phyloP scores from a whole-genome alignment of 2,113 vertebrate genomes.

The Varanus salvator region DNA sequence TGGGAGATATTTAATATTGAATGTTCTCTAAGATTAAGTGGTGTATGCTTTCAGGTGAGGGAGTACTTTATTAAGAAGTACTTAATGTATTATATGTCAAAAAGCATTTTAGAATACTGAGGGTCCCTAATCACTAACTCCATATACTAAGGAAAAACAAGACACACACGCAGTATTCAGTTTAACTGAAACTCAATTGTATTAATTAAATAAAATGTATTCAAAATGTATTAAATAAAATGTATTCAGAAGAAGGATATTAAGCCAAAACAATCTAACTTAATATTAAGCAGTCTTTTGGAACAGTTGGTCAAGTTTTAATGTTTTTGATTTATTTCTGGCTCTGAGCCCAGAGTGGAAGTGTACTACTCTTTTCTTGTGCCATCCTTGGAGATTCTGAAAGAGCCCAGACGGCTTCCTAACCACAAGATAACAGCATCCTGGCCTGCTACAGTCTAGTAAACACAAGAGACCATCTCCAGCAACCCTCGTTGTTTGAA shows the following conservation, averaged over 20 bases:
- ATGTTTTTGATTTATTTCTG: background rate
- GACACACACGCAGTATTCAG: background rate
- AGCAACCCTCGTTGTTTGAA: background rate
- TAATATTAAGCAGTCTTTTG: background rate
- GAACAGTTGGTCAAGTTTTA: background rate
- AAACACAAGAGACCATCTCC: background rate
- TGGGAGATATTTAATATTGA: constrained; percentile 4
- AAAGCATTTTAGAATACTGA: background rate
- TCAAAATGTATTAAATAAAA: background rate
- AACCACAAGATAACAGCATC: background rate
- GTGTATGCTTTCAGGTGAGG: background rate
- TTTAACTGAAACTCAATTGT: background rate
- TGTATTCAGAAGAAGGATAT: background rate
- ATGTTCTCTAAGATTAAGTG: background rate
- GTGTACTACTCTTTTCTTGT: background rate
- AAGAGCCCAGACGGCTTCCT: background rate
- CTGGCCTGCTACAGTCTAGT: background rate
- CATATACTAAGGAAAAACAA: background rate
- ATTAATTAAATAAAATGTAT: background rate
- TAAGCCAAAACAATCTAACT: background rate
- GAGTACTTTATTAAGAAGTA: background rate
- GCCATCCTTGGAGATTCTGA: background rate
- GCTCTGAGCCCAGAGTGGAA: background rate
- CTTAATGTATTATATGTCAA: background rate
- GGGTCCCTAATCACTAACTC: background rate